Percentiles rank a stretch among this genome's conserved stretches.
Evolutionary conservation across 64 coral and sea anemone species (phyloP).

Genomic region (Montipora efflorescens): DNA sequence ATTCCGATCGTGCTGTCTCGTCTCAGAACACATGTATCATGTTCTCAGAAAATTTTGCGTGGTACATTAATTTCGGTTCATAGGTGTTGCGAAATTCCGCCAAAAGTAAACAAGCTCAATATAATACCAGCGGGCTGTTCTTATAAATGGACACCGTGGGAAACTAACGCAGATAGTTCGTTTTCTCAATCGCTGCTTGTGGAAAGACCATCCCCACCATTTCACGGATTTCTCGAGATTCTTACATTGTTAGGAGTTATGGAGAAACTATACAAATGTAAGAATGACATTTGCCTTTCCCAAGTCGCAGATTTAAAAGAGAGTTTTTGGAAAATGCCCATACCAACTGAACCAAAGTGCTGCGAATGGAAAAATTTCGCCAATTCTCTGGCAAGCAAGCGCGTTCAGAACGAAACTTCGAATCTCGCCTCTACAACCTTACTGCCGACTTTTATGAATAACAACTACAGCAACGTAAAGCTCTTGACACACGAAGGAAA

Average conservation of each 20-base stretch:
- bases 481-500: background rate
- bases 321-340: background rate
- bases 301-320: background rate
- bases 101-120: background rate
- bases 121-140: background rate
- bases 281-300: background rate
- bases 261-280: slow-evolving; percentile 13
- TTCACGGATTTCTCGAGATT: background rate
- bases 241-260: background rate
- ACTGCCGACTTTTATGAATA: slow-evolving; percentile 4
- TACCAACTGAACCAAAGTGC: background rate
- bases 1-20: background rate
- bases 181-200: background rate
- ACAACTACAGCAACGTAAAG: background rate
- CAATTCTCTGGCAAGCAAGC: background rate
- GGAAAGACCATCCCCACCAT: background rate
- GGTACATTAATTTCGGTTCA: background rate
- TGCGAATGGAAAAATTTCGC: background rate
- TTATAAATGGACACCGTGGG: background rate
- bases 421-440: background rate
- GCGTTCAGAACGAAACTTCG: background rate
- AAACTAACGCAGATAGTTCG: background rate
- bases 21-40: no score
- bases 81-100: background rate
- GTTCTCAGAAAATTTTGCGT: background rate